Evolutionary conservation across 2,797 vertebrate species (phyloP).

Genomic region (Poeciliopsis turneri): DNA sequence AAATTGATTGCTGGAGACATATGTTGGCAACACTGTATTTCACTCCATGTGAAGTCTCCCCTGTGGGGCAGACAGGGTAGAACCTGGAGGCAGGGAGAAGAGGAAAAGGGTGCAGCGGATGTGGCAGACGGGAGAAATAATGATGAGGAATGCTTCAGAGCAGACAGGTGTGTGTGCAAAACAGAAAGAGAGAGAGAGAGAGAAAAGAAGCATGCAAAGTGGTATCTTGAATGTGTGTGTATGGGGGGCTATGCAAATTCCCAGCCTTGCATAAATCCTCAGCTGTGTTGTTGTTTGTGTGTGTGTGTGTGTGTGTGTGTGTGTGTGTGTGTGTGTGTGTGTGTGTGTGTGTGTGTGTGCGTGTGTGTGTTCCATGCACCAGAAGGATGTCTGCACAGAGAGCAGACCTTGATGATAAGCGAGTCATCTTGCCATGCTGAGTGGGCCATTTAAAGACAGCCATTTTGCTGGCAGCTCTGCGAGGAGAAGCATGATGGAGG

Average conservation of each 20-base stretch:
- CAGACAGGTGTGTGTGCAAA: conserved; percentile 26
- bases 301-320: neutral
- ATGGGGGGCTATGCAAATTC: conserved; percentile 24
- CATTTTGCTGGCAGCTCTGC: conserved; percentile 60
- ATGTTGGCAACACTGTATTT: conserved; percentile 72
- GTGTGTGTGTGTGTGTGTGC: neutral
- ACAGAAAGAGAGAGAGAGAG: neutral
- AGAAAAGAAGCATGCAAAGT: neutral
- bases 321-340: neutral
- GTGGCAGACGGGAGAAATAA: conserved; percentile 36
- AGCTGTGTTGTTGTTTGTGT: conserved; percentile 22
- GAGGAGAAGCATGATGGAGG: conserved; percentile 64
- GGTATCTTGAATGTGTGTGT: conserved; percentile 9
- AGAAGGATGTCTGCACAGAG: conserved; percentile 39
- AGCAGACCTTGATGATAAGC: conserved; percentile 75
- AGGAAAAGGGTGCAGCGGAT: conserved; percentile 20
- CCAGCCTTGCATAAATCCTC: conserved; percentile 45
- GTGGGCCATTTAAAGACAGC: conserved; percentile 74
- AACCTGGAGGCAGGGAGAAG: conserved; percentile 20
- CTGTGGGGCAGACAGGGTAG: conserved; percentile 54
- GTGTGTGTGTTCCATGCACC: conserved; percentile 2
- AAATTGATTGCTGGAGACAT: conserved; percentile 72
- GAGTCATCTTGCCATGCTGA: conserved; percentile 68
- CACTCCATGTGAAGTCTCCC: conserved; percentile 67
- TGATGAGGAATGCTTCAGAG: conserved; percentile 42